phyloP scores from a whole-genome alignment of 2,888 invertebrate genomes.

The Pherbina coryleti region DNA sequence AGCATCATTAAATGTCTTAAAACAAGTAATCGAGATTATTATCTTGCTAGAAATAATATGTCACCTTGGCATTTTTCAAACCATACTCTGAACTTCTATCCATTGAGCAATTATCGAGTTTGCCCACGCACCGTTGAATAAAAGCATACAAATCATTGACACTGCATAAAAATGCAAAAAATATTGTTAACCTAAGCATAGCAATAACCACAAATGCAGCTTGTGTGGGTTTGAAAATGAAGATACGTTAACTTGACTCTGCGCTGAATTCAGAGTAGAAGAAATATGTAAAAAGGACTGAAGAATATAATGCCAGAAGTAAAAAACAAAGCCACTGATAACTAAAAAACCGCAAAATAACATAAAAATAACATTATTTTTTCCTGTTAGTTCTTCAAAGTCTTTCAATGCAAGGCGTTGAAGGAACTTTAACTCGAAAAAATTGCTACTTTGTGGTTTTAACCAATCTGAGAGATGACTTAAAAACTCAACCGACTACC shows the following conservation, averaged over 20 bases:
- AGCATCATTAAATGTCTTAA: background rate
- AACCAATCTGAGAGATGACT: too few species aligned
- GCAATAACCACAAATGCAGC: background rate
- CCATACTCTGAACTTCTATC: too few species aligned
- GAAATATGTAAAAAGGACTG: background rate
- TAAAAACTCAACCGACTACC: too few species aligned
- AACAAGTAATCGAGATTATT: background rate
- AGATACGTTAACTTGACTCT: background rate
- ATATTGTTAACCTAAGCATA: background rate
- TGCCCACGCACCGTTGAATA: background rate
- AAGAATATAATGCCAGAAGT: background rate
- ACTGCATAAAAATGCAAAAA: constrained; percentile 19
- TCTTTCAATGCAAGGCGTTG: background rate
- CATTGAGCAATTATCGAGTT: too few species aligned
- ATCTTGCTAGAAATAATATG: too few species aligned
- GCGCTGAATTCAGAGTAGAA: background rate
- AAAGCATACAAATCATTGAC: background rate
- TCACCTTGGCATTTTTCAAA: too few species aligned
- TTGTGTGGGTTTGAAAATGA: background rate
- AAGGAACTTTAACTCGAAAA: background rate
- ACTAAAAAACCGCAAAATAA: background rate
- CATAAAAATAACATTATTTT: background rate
- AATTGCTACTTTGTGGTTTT: background rate
- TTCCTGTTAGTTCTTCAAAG: too few species aligned
- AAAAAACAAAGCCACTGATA: too few species aligned